Evolutionary conservation across 1,140 invertebrate species (phyloP).

Genomic region (Whitmania pigra): DNA sequence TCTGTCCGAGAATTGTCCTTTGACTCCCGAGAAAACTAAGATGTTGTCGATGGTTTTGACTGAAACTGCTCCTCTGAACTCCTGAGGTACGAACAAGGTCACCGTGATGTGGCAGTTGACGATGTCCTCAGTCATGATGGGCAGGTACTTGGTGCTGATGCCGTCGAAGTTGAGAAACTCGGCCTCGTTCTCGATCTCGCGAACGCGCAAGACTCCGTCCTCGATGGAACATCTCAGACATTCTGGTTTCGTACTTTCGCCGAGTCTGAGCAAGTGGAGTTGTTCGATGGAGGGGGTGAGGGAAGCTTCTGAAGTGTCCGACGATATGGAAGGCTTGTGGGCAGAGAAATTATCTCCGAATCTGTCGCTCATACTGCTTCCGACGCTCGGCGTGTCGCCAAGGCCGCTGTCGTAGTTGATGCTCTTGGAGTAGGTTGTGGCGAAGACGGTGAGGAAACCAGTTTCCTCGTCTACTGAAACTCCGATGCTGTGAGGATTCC

Average conservation of each 20-base stretch:
- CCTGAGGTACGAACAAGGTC: not conserved
- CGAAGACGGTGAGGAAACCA: not conserved
- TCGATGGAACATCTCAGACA: not conserved
- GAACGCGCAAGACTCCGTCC: not conserved
- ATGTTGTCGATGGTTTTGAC: conserved; percentile 14
- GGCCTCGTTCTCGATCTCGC: not conserved
- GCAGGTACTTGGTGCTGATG: conserved; percentile 2
- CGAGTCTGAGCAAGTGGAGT: not conserved
- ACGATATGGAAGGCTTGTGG: not conserved
- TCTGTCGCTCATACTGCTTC: conserved; percentile 1
- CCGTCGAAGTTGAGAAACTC: conserved; percentile 8
- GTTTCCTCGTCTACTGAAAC: not conserved
- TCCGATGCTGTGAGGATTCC: not conserved
- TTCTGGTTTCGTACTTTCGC: not conserved
- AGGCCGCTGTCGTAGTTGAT: not conserved
- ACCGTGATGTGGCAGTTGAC: not conserved
- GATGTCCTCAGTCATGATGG: not conserved
- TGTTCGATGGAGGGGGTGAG: not conserved
- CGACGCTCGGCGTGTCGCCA: not conserved
- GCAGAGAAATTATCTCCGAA: not conserved
- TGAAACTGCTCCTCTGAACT: not conserved
- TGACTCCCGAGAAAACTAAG: not conserved
- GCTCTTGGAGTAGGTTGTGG: not conserved
- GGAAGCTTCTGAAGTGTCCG: not conserved
- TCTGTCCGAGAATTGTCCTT: not conserved